Percentiles rank a stretch among this genome's conserved stretches.
phyloP scores from a whole-genome alignment of 2,113 vertebrate species.

The Megaceryle torquata region DNA sequence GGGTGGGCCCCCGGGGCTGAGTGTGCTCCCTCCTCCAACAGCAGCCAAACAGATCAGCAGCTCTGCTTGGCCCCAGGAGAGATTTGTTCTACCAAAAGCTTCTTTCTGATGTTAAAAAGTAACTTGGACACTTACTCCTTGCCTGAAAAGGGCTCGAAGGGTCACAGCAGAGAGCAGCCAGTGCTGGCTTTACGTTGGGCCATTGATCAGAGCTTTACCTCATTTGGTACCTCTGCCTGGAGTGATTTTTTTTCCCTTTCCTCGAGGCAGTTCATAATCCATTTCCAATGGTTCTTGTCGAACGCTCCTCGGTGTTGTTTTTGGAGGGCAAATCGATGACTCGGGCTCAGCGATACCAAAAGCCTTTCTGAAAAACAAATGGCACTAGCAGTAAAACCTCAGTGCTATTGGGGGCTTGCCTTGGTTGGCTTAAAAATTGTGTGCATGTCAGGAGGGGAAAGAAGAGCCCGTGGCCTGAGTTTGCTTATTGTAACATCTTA shows the following conservation, averaged over 20 bases:
- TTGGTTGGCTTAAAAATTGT: not conserved
- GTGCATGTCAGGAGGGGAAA: not conserved
- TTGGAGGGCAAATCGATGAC: not conserved
- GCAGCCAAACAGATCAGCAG: not conserved
- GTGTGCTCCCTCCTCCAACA: fast-evolving
- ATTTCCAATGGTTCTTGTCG: not conserved
- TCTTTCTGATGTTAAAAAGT: not conserved
- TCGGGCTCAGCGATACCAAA: not conserved
- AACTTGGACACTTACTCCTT: not conserved
- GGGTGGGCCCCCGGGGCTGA: not conserved
- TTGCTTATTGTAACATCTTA: not conserved
- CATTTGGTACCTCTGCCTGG: not conserved
- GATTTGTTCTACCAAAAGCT: not conserved
- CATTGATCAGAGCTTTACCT: not conserved
- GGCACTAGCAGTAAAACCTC: not conserved
- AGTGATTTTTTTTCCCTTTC: not conserved
- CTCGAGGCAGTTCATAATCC: not conserved
- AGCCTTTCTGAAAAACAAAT: not conserved
- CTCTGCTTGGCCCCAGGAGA: not conserved
- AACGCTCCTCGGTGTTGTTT: fast-evolving
- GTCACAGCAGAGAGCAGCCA: not conserved
- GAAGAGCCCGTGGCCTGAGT: fast-evolving
- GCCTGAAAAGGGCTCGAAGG: fast-evolving
- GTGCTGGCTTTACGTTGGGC: not conserved
- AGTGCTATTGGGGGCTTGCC: fast-evolving